Evolutionary conservation across 2,888 invertebrate species (phyloP).

Genomic region (Phymatocera aterrima): DNA sequence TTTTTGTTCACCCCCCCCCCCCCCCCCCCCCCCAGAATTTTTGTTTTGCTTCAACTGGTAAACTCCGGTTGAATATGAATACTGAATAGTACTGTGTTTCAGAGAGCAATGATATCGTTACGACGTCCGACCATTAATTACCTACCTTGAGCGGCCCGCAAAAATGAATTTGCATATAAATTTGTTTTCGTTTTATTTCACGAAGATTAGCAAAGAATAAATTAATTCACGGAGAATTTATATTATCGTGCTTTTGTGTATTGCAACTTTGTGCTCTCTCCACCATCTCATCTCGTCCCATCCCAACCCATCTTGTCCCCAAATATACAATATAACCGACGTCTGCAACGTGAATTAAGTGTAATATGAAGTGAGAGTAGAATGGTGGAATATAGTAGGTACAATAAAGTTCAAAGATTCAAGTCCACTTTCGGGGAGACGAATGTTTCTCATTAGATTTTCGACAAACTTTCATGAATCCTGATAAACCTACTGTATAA

Average conservation of each 20-base stretch:
- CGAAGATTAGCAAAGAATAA: conserved; percentile 39
- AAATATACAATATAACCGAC: not conserved
- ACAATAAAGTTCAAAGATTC: too few relatives aligned
- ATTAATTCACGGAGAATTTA: conserved; percentile 9
- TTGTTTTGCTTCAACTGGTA: not conserved
- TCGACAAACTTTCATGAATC: too few relatives aligned
- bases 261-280: not conserved
- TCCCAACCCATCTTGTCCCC: not conserved
- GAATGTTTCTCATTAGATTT: too few relatives aligned
- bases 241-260: not conserved
- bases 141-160: not conserved
- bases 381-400: not conserved
- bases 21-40: too few relatives aligned
- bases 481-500: too few relatives aligned
- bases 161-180: conserved; percentile 43
- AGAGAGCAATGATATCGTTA: conserved; percentile 26
- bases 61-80: conserved; percentile 13
- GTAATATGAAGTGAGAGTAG: not conserved
- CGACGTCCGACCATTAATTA: conserved; percentile 38
- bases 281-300: too few relatives aligned
- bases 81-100: conserved; percentile 25
- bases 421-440: too few relatives aligned
- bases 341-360: not conserved
- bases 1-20: not conserved
- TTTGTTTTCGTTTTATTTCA: conserved; percentile 44